A percentile compares a stretch with the other conserved stretches of the same genome.
Evolutionary conservation across 1,140 invertebrate genomes (phyloP).

Genomic region (Myzus persicae): DNA sequence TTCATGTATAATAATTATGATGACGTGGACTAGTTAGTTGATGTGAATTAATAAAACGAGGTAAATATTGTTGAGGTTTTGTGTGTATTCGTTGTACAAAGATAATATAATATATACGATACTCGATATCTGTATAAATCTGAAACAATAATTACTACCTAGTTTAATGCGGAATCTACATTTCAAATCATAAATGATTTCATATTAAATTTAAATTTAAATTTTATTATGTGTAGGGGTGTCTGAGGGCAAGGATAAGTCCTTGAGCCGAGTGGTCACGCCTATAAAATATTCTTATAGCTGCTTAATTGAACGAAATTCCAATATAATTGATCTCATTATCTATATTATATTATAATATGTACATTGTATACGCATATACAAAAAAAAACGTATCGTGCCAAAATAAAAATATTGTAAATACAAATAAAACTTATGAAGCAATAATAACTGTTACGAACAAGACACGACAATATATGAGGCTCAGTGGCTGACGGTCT

Average conservation of each 20-base stretch:
- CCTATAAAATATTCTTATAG: constrained; percentile 40
- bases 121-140: background rate
- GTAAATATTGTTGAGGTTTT: background rate
- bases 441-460: constrained; percentile 34
- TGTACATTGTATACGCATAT: background rate
- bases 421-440: constrained; percentile 34
- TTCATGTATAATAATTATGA: background rate
- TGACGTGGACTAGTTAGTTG: background rate
- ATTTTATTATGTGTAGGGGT: constrained; percentile 27
- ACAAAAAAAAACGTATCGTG: constrained; percentile 12
- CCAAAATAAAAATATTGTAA: constrained; percentile 41
- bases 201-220: constrained; percentile 30
- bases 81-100: background rate
- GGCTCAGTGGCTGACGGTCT: background rate
- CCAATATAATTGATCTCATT: constrained; percentile 55
- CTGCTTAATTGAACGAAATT: constrained; percentile 54
- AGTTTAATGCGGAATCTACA: constrained; percentile 19
- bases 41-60: background rate
- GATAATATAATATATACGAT: background rate
- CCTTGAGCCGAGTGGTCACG: constrained; percentile 4
- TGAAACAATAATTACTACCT: background rate
- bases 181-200: constrained; percentile 39
- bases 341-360: constrained; percentile 28
- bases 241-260: constrained; percentile 38
- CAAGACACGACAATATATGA: constrained; percentile 48